Base-by-base conservation (phyloP, 2,888 invertebrate genomes). In the Rotaria socialis region DNA sequence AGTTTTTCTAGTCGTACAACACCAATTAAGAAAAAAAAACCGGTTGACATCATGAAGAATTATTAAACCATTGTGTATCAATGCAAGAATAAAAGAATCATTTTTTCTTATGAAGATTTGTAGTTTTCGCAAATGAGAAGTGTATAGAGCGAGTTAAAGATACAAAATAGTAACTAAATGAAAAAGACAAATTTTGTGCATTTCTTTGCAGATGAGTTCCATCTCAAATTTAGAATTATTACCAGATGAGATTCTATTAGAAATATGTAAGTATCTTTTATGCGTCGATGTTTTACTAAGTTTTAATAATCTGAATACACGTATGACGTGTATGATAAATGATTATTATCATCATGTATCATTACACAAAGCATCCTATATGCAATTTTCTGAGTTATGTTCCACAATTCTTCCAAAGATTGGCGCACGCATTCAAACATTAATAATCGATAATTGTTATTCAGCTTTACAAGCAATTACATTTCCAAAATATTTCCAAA, bases 311-410 rank as follows among this genome's bases (percentile, higher is more conserved):
- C 80, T 80, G 24, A 80, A 80, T 47, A n/a, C 22, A 2, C 80
- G 80, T 47, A 22, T 80, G 8, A 80, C 43, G n/a, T 43, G 24
- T n/a, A 24, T 43, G 24, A 47, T 80, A 4, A 10, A 11, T 43
- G 80, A 80, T 47, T 80, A 80, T n/a, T n/a, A 47, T 80, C 80
- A 47, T 80, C n/a, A 47, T 80, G 47, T 80, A 24, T 80, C 80
- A n/a, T 47, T 80, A n/a, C 43, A 43, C n/a, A 47, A 80, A 80
- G 80, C 47, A n/a, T 47, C 80, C 1, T 80, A 47, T n/a, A 47
- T 7, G 24, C 80, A 43, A 47, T 80, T 6, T 0, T n/a, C 10
- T 47, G 24, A 47, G 14, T 22, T 80, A 43, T 43, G 24, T n/a
- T 14, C 80, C 10, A 24, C 7, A 22, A 47, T 80, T 47, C 80